Conservation (phyloP, 2,888 invertebrate species). For the Opisthograptis luteolata region DNA sequence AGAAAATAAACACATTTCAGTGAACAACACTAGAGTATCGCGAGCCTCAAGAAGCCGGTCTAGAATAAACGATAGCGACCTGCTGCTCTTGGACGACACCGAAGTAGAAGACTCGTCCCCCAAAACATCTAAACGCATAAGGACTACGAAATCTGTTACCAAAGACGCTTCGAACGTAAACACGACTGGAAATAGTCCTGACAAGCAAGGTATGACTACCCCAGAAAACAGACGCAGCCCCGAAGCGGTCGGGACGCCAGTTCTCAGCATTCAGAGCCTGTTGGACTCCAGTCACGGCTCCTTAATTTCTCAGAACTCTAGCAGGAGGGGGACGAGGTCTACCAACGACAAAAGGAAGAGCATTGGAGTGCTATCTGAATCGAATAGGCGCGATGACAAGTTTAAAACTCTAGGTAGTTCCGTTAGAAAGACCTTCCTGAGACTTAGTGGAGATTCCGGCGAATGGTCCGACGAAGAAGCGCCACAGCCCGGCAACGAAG, state of each 20-base stretch:
- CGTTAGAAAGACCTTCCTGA: slow-evolving; percentile 38
- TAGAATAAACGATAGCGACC: slow-evolving; percentile 59
- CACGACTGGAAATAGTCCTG: slow-evolving; percentile 14
- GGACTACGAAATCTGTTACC: slow-evolving; percentile 28
- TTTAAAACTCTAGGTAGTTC: slow-evolving; percentile 51
- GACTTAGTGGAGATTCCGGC: slow-evolving; percentile 46
- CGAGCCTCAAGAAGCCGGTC: slow-evolving; percentile 56
- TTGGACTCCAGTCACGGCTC: slow-evolving; percentile 58
- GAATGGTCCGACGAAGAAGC: slow-evolving; percentile 40
- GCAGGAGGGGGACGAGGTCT: slow-evolving; percentile 30
- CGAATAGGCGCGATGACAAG: slow-evolving; percentile 38
- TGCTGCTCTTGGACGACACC: slow-evolving; percentile 46
- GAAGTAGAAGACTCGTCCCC: slow-evolving; percentile 52
- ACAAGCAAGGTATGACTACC: slow-evolving; percentile 50
- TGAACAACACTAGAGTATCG: slow-evolving; percentile 52
- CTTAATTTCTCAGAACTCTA: slow-evolving; percentile 31
- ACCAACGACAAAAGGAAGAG: slow-evolving; percentile 51
- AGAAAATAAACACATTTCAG: slow-evolving; percentile 50
- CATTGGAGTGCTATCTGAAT: slow-evolving; percentile 46
- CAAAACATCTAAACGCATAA: slow-evolving; percentile 46
- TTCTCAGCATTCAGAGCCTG: slow-evolving; percentile 65
- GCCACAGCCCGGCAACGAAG: slow-evolving; percentile 42
- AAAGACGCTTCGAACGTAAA: slow-evolving; percentile 6
- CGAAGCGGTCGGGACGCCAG: slow-evolving; percentile 62
- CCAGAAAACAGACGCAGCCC: slow-evolving; percentile 62